These are phyloP conservation scores for Zapus hudsonius DNA, from an alignment of 2,113 vertebrate genomes.

Conservation along the genomic window DNA sequence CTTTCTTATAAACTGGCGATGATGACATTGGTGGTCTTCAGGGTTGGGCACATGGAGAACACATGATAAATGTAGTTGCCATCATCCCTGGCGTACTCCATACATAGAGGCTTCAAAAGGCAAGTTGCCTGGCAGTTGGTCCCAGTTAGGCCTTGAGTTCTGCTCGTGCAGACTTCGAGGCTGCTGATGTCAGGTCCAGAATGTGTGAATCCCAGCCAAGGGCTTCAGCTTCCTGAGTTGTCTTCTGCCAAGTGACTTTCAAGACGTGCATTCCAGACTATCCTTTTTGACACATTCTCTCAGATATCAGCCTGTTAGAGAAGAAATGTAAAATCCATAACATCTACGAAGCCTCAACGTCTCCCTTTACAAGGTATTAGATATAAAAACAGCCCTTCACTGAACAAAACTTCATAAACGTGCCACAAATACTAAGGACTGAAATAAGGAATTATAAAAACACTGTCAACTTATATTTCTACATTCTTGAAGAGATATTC, in stretches of 20 bases:
- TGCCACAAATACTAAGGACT: background rate
- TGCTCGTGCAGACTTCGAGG: background rate
- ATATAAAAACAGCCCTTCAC: background rate
- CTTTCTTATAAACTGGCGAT: background rate
- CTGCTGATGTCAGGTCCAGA: background rate
- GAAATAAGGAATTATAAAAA: background rate
- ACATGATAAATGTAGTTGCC: background rate
- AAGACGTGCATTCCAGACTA: background rate
- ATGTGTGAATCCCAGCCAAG: background rate
- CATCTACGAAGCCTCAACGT: background rate
- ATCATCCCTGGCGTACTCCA: background rate
- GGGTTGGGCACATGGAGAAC: background rate
- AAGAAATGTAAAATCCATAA: background rate
- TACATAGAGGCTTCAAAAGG: background rate
- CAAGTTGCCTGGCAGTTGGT: background rate
- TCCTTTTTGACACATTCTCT: background rate
- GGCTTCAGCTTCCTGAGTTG: background rate
- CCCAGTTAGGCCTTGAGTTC: too few species aligned
- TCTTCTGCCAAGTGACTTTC: background rate
- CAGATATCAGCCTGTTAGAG: background rate
- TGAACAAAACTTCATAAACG: conserved; percentile 19
- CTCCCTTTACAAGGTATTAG: background rate
- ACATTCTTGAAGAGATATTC: background rate
- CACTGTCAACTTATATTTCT: background rate
- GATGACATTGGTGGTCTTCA: background rate